Evolutionary conservation across 2,113 vertebrate species (phyloP).

Genomic region (Azemiops feae): DNA sequence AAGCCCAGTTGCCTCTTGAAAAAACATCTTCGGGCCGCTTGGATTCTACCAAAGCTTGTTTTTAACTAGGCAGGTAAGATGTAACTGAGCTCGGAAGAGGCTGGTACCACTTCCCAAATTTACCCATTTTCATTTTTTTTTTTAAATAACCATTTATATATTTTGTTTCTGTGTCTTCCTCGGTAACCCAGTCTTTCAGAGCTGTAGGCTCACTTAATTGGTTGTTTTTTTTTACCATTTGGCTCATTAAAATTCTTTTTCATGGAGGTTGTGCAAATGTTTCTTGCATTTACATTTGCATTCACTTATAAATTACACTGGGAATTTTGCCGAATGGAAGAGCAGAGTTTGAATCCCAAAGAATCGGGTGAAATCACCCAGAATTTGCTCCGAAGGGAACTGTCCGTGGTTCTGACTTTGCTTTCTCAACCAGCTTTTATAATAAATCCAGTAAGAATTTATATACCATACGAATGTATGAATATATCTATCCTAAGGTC

Average conservation of each 20-base stretch:
- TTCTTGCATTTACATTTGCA: neutral
- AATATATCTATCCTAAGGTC: neutral
- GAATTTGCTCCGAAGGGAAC: neutral
- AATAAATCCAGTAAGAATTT: neutral
- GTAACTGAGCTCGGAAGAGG: neutral
- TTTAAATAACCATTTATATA: neutral
- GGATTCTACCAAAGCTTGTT: neutral
- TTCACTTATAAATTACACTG: neutral
- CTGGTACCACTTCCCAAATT: no score
- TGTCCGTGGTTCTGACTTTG: neutral
- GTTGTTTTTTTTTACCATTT: neutral
- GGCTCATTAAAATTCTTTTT: neutral
- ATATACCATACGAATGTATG: no score
- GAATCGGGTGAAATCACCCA: neutral
- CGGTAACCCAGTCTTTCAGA: neutral
- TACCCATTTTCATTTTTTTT: neutral
- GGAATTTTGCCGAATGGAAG: neutral
- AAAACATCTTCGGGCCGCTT: neutral
- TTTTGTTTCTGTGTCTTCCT: neutral
- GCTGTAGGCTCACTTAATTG: neutral
- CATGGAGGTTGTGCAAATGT: neutral
- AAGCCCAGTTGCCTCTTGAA: no score
- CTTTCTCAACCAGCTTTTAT: neutral
- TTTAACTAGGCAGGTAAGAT: neutral
- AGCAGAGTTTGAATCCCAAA: neutral